Percentiles rank a stretch among this genome's conserved stretches.
Evolutionary conservation across 2,797 vertebrate genomes (phyloP).

Genomic region (Mallotus villosus): DNA sequence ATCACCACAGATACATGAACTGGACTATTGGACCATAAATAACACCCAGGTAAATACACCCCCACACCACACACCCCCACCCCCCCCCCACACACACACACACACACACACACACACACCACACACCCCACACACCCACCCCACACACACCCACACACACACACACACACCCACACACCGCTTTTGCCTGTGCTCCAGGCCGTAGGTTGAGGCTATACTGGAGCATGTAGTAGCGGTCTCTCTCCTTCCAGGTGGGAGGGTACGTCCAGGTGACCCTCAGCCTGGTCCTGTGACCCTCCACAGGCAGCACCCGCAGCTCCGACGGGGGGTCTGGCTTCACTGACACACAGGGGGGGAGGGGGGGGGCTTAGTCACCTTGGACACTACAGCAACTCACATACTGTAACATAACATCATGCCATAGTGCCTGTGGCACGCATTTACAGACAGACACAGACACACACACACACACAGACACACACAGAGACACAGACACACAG

Average conservation of each 20-base stretch:
- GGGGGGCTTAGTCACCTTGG: not conserved
- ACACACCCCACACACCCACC: not conserved
- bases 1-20: too few species aligned
- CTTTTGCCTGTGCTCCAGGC: slow-evolving; percentile 38
- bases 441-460: too few species aligned
- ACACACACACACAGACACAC: too few species aligned
- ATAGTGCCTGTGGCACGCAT: too few species aligned
- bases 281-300: slow-evolving; percentile 45
- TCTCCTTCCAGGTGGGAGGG: slow-evolving; percentile 78
- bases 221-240: slow-evolving; percentile 63
- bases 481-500: too few species aligned
- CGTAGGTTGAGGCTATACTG: slow-evolving; percentile 82
- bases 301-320: slow-evolving; percentile 19
- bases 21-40: too few species aligned
- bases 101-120: not conserved
- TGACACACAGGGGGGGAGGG: not conserved
- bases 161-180: not conserved
- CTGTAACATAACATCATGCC: not conserved
- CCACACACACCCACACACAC: not conserved
- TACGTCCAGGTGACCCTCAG: slow-evolving; percentile 79
- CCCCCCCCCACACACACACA: not conserved
- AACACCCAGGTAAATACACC: not conserved
- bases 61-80: not conserved
- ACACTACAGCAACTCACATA: too few species aligned
- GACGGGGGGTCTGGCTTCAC: not conserved